Percentiles rank a stretch among this genome's conserved stretches.
These are phyloP conservation scores for Eutolmus rufibarbis DNA, from an alignment of 2,888 invertebrate genomes.

Conservation along the genomic window DNA sequence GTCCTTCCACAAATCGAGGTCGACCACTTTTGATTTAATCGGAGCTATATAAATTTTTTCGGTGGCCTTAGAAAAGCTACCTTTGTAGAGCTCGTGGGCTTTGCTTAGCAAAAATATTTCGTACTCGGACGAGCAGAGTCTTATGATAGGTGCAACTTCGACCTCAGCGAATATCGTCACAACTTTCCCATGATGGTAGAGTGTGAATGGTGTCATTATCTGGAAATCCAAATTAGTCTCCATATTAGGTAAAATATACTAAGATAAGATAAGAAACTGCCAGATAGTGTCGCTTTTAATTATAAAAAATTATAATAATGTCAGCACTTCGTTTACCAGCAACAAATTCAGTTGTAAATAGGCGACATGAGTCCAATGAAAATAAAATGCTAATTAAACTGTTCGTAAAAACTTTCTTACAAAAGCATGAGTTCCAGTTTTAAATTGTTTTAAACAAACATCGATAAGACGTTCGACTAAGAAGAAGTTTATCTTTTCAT, in stretches of 20 bases:
- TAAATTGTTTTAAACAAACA: no score
- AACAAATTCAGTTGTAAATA: no score
- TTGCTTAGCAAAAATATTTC: slow-evolving; percentile 45
- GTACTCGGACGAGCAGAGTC: slow-evolving; percentile 44
- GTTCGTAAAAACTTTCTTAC: no score
- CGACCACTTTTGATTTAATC: slow-evolving; percentile 41
- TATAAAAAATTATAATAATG: no score
- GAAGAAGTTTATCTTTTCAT: no score
- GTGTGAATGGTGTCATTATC: slow-evolving; percentile 41
- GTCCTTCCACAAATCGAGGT: slow-evolving; percentile 47
- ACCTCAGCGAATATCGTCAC: slow-evolving; percentile 17
- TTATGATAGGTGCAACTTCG: slow-evolving; percentile 34
- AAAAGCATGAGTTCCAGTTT: no score
- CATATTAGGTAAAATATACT: neutral
- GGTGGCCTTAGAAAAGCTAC: slow-evolving; percentile 31
- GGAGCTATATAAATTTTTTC: slow-evolving; percentile 34
- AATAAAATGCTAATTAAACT: no score
- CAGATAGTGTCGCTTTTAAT: no score
- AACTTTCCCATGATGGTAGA: slow-evolving; percentile 40
- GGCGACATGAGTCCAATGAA: no score
- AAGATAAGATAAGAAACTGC: neutral
- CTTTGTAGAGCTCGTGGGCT: slow-evolving; percentile 43
- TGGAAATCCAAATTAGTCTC: neutral
- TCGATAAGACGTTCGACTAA: no score
- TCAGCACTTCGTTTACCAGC: no score